Conservation (phyloP, 2,797 vertebrate genomes). For the Morus bassanus region DNA sequence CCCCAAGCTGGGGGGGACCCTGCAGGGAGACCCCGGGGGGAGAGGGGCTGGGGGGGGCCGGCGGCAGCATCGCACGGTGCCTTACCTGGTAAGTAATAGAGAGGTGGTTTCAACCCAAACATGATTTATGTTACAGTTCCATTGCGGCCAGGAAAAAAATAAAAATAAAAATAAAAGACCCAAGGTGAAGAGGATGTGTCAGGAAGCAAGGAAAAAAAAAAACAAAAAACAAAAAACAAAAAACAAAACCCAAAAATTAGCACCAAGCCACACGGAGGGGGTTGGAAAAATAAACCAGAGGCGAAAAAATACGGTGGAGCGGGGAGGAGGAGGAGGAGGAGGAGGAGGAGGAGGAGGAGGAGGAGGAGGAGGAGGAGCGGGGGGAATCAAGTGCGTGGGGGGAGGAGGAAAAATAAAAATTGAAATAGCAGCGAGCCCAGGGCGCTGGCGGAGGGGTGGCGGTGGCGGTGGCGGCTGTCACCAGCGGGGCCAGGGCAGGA, state of each 20-base stretch:
- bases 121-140: conserved; percentile 88
- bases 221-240: not conserved
- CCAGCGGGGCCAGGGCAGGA: conserved; percentile 60
- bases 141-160: conserved; percentile 76
- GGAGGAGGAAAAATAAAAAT: conserved; percentile 39
- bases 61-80: not conserved
- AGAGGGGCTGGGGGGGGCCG: not conserved
- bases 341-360: not conserved
- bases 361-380: not conserved
- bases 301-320: conserved; percentile 47
- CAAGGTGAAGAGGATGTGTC: conserved; percentile 3
- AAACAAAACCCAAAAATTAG: not conserved
- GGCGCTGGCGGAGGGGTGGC: conserved; percentile 3
- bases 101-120: conserved; percentile 97
- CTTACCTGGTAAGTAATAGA: conserved; percentile 99
- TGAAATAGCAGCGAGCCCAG: conserved; percentile 26
- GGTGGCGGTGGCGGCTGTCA: conserved; percentile 67
- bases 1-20: not conserved
- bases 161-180: conserved; percentile 18
- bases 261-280: conserved; percentile 35
- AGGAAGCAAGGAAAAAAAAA: not conserved
- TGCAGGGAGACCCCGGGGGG: not conserved
- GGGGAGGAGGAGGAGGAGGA: not conserved
- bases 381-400: conserved; percentile 31
- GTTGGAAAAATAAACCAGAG: conserved; percentile 71